Percentiles rank a stretch among this genome's conserved stretches.
Conservation (phyloP, 2,888 invertebrate genomes). For the Noctua fimbriata region DNA sequence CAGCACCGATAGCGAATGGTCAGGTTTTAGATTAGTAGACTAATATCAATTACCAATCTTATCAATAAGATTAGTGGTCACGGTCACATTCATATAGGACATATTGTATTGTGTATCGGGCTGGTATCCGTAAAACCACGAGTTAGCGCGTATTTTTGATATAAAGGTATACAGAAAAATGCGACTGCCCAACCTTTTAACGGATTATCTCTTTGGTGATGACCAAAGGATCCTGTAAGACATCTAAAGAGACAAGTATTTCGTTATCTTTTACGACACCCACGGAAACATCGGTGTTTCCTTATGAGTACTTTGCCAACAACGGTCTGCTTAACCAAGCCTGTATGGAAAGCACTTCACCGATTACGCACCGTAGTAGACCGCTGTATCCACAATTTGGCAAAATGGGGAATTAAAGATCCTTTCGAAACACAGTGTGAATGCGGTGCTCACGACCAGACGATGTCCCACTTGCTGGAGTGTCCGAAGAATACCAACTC, state of each 20-base stretch:
- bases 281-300: background rate
- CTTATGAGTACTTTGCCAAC: background rate
- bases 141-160: background rate
- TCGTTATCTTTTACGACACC: background rate
- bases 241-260: background rate
- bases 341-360: background rate
- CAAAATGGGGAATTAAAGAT: no score
- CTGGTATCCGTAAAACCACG: background rate
- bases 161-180: background rate
- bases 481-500: no score
- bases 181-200: background rate
- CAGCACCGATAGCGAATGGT: constrained; percentile 1
- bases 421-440: no score
- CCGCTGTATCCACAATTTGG: no score
- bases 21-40: background rate
- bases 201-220: background rate
- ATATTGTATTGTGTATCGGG: background rate
- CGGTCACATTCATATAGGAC: background rate
- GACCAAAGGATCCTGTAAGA: background rate
- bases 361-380: no score
- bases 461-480: no score
- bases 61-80: constrained; percentile 9
- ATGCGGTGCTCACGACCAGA: no score
- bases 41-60: constrained; percentile 8
- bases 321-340: background rate